These are phyloP conservation scores for Aix galericulata DNA, from an alignment of 2,113 vertebrate species.

Conservation along the genomic window DNA sequence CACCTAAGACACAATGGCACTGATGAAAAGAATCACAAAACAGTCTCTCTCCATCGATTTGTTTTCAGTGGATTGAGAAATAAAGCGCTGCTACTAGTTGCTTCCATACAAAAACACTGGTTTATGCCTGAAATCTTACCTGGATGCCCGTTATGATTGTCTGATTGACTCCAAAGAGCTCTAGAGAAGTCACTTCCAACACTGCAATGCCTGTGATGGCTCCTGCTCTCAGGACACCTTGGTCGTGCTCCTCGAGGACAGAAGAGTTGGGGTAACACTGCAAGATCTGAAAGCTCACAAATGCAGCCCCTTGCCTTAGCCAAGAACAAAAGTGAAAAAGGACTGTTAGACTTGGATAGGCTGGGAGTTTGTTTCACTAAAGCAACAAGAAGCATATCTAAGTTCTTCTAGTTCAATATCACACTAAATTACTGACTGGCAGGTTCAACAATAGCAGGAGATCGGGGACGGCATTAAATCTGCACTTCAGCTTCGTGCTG, in stretches of 20 bases:
- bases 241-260: slow-evolving; percentile 64
- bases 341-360: not conserved
- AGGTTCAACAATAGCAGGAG: not conserved
- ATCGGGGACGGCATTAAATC: not conserved
- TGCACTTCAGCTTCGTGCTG: not conserved
- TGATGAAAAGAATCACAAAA: not conserved
- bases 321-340: not conserved
- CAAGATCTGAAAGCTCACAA: slow-evolving; percentile 62
- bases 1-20: not conserved
- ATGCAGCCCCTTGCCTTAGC: slow-evolving; percentile 70
- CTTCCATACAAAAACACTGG: not conserved
- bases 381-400: not conserved
- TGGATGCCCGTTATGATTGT: slow-evolving; percentile 71
- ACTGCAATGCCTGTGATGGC: slow-evolving; percentile 71
- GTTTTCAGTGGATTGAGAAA: not conserved
- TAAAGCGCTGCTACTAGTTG: too few relatives aligned
- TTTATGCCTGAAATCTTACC: slow-evolving; percentile 43
- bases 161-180: slow-evolving; percentile 76
- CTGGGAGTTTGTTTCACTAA: not conserved
- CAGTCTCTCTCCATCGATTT: not conserved
- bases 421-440: not conserved
- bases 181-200: slow-evolving; percentile 75
- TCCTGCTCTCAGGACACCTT: slow-evolving; percentile 71
- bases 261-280: slow-evolving; percentile 71
- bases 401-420: not conserved